These are phyloP conservation scores for Anoplius nigerrimus DNA, from an alignment of 2,888 invertebrate species.

Conservation along the genomic window DNA sequence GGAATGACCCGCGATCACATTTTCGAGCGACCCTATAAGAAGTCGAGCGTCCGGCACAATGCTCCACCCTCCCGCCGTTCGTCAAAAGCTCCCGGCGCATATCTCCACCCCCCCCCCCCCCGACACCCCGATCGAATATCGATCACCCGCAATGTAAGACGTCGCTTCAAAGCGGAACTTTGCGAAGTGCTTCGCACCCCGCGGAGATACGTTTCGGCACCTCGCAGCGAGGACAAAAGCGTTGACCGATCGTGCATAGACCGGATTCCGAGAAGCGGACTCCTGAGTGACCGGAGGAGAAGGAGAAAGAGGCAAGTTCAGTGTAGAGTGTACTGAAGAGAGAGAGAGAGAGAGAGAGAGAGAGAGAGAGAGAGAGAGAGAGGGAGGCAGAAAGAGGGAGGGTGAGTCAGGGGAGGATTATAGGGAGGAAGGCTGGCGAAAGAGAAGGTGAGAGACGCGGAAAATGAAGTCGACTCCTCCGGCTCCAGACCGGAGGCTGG, in stretches of 20 bases:
- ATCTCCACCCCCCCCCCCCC: no score
- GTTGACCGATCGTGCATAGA: conserved; percentile 44
- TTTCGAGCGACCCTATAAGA: no score
- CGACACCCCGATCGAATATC: no score
- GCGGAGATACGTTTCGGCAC: conserved; percentile 49
- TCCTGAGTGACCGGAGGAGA: not conserved
- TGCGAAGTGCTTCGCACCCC: conserved; percentile 14
- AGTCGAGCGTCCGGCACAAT: no score
- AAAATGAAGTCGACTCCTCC: conserved; percentile 54
- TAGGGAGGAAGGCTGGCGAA: not conserved
- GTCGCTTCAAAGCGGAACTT: no score
- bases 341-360: not conserved
- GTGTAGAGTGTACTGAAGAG: not conserved
- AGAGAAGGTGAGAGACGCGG: conserved; percentile 24
- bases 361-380: conserved; percentile 1
- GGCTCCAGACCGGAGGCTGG: conserved; percentile 39
- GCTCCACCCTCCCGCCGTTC: no score
- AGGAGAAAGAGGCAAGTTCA: conserved; percentile 34
- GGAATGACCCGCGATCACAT: no score
- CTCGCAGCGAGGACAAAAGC: conserved; percentile 57
- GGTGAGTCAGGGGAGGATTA: conserved; percentile 27
- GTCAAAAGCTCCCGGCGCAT: no score
- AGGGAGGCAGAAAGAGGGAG: conserved; percentile 24
- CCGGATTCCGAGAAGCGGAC: no score
- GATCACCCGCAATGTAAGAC: no score